A percentile compares a stretch with the other conserved stretches of the same genome.
These are phyloP conservation scores for Chondrosia reniformis DNA, from an alignment of 37 sponge, comb jelly and placozoan species.

Conservation along the genomic window DNA sequence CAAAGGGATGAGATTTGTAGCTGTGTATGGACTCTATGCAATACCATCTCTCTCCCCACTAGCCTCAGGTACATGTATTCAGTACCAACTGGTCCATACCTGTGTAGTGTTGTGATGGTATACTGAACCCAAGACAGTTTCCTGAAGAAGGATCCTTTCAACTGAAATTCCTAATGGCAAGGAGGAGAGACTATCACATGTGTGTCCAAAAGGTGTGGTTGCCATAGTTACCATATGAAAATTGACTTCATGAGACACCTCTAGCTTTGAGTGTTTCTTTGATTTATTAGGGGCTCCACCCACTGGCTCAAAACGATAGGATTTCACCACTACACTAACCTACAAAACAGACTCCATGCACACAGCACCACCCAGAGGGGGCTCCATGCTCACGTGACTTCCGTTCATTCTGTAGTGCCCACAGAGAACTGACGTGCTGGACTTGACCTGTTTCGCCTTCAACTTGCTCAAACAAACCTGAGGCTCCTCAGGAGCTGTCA, in stretches of 20 bases:
- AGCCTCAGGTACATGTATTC: too few species aligned
- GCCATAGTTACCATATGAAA: slow-evolving; percentile 47
- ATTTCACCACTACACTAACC: slow-evolving; percentile 26
- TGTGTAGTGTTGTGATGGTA: slow-evolving; percentile 37
- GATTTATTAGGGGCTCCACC: neutral
- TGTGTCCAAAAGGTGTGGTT: neutral
- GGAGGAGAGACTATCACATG: neutral
- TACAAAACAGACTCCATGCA: neutral
- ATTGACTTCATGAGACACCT: slow-evolving; percentile 44
- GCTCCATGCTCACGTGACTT: slow-evolving; percentile 12
- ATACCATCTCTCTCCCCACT: too few species aligned
- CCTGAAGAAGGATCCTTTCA: slow-evolving; percentile 9
- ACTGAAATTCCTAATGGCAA: slow-evolving; percentile 28
- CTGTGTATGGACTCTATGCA: too few species aligned
- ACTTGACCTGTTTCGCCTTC: slow-evolving; percentile 32
- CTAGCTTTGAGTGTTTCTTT: slow-evolving; percentile 10
- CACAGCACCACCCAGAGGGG: neutral
- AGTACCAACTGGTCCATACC: slow-evolving; percentile 21
- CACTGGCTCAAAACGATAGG: neutral
- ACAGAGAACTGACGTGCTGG: slow-evolving; percentile 25
- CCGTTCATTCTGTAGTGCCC: slow-evolving; percentile 41
- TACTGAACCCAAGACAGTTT: slow-evolving; percentile 45
- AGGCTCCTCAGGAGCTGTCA: slow-evolving; percentile 63
- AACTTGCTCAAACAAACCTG: slow-evolving; percentile 27
- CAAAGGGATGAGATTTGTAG: too few species aligned